Conservation (phyloP, 2,797 vertebrate species). For the Valencia hispanica region DNA sequence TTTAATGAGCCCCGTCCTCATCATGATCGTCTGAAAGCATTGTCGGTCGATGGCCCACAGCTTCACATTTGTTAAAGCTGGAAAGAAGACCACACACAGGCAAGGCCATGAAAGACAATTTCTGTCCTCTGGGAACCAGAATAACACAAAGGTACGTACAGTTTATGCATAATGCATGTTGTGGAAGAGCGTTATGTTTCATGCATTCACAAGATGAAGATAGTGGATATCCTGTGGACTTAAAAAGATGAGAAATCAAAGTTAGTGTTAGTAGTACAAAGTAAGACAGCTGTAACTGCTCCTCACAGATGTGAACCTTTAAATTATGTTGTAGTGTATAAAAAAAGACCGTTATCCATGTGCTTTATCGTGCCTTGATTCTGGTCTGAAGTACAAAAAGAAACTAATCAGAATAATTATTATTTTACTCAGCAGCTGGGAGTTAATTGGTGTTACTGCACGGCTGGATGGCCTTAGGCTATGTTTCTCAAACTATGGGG, state of each 20-base stretch:
- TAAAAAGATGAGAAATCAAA: constrained; percentile 13
- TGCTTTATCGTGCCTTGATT: constrained; percentile 29
- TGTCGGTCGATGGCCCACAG: constrained; percentile 85
- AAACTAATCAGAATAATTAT: constrained; percentile 38
- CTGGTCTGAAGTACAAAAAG: constrained; percentile 27
- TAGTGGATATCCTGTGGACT: constrained; percentile 1
- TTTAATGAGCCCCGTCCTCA: constrained; percentile 84
- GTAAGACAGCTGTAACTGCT: not conserved
- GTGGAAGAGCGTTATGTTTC: constrained; percentile 17
- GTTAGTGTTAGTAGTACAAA: constrained; percentile 5
- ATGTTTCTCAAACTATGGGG: no score
- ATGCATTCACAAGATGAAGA: constrained; percentile 1
- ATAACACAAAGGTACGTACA: constrained; percentile 33
- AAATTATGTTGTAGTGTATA: constrained; percentile 1
- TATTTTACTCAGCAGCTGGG: constrained; percentile 30
- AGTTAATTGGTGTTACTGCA: constrained; percentile 54
- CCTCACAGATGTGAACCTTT: constrained; percentile 2
- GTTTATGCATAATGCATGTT: constrained; percentile 2
- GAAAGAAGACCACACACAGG: constrained; percentile 45
- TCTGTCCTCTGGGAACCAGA: constrained; percentile 14
- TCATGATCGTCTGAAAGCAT: constrained; percentile 86
- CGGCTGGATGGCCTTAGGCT: constrained; percentile 52
- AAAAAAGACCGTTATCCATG: constrained; percentile 10
- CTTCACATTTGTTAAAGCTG: constrained; percentile 81
- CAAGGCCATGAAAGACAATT: constrained; percentile 18